Evolutionary conservation across 2,888 invertebrate species (phyloP).

Genomic region (Autographa gamma): DNA sequence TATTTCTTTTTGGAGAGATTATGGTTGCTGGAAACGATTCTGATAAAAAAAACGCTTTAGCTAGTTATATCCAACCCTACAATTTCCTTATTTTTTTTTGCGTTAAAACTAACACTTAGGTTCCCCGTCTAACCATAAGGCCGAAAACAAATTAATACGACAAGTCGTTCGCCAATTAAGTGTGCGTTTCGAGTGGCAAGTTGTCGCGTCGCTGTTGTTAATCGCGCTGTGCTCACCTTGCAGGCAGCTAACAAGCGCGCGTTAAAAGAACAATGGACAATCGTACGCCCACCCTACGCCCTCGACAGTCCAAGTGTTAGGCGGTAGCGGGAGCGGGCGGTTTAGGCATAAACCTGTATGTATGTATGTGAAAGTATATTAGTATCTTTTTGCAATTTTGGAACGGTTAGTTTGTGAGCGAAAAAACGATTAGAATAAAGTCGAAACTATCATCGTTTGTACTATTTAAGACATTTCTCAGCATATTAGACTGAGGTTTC

Average conservation of each 20-base stretch:
- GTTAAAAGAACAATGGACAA: conserved; percentile 88
- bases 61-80: neutral
- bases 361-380: too few species aligned
- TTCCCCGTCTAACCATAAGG: conserved; percentile 6
- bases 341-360: too few species aligned
- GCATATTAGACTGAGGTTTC: too few species aligned
- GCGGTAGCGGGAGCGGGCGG: conserved; percentile 31
- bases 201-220: conserved; percentile 61
- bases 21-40: neutral
- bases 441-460: too few species aligned
- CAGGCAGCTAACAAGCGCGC: conserved; percentile 83
- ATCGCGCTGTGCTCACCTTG: conserved; percentile 75
- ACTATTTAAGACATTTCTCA: too few species aligned
- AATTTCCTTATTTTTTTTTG: neutral
- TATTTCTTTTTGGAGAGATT: neutral
- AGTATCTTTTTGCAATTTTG: too few species aligned
- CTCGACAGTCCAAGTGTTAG: neutral
- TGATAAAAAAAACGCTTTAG: neutral
- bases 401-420: too few species aligned
- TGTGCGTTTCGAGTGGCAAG: conserved; percentile 54
- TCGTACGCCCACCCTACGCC: conserved; percentile 68
- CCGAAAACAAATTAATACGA: conserved; percentile 47
- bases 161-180: conserved; percentile 58
- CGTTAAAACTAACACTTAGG: conserved; percentile 12
- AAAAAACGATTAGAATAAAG: too few species aligned